A percentile compares a stretch with the other conserved stretches of the same genome.
Conservation (phyloP, 2,888 invertebrate genomes). For the Lasius fuliginosus region DNA sequence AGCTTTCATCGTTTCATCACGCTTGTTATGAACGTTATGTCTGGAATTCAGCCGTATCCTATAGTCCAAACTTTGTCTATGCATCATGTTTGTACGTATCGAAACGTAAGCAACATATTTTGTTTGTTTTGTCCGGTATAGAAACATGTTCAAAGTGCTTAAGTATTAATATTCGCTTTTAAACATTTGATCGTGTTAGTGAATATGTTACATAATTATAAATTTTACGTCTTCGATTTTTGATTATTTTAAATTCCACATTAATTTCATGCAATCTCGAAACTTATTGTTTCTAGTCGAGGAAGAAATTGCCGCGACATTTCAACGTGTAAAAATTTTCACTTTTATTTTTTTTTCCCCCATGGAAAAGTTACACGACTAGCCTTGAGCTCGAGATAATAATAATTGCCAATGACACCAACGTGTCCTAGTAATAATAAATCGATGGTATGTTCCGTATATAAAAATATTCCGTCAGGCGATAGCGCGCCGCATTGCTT, state of each 20-base stretch:
- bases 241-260: neutral
- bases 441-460: conserved; percentile 27
- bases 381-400: conserved; percentile 27
- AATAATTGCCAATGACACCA: conserved; percentile 49
- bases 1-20: neutral
- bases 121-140: neutral
- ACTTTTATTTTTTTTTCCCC: conserved; percentile 22
- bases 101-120: neutral
- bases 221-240: neutral
- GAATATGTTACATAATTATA: neutral
- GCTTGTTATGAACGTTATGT: neutral
- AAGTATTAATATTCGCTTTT: neutral
- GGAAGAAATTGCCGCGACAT: neutral
- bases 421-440: conserved; percentile 30
- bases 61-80: neutral
- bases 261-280: neutral
- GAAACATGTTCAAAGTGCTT: neutral
- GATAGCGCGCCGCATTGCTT: conserved; percentile 10
- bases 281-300: neutral
- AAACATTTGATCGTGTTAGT: neutral
- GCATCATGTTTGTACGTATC: conserved; percentile 2
- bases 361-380: neutral
- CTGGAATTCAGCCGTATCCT: neutral
- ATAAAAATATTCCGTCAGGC: conserved; percentile 25
- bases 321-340: neutral